A percentile compares a stretch with the other conserved stretches of the same genome.
These are phyloP conservation scores for Alloplasta piceator DNA, from an alignment of 2,888 invertebrate species.

Conservation along the genomic window DNA sequence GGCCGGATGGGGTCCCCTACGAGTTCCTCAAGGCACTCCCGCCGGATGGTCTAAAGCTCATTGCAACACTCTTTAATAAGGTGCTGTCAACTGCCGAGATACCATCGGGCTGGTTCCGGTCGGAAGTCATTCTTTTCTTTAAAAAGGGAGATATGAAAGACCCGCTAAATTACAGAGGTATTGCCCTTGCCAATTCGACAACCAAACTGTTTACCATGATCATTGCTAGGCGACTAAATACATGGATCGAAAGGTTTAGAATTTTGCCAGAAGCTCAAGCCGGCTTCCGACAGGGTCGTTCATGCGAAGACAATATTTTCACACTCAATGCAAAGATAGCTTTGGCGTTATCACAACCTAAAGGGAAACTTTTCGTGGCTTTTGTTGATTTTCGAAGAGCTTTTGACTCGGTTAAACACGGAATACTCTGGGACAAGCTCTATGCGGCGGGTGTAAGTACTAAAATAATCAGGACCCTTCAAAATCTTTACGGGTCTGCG, in stretches of 20 bases:
- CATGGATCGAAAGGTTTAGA: not conserved
- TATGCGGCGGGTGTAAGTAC: conserved; percentile 8
- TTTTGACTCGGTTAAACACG: conserved; percentile 1
- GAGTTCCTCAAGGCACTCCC: conserved; percentile 22
- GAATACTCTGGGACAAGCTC: conserved; percentile 14
- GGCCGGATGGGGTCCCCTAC: conserved; percentile 12
- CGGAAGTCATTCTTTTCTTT: conserved; percentile 20
- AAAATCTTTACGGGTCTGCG: not conserved
- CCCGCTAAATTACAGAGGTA: conserved; percentile 31
- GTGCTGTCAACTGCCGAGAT: not conserved
- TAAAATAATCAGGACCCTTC: not conserved
- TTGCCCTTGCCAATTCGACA: conserved; percentile 18
- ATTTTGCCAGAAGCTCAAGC: conserved; percentile 41
- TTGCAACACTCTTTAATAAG: not conserved
- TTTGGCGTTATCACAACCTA: not conserved
- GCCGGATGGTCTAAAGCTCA: not conserved
- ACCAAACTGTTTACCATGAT: conserved; percentile 17
- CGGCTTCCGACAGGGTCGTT: conserved; percentile 3
- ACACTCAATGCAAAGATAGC: conserved; percentile 16
- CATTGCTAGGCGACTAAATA: not conserved
- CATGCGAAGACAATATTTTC: conserved; percentile 18
- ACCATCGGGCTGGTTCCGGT: conserved; percentile 6
- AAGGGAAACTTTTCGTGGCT: conserved; percentile 2
- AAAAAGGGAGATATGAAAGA: conserved; percentile 25
- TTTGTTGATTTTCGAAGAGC: conserved; percentile 6